Percentiles rank a stretch among this genome's conserved stretches.
phyloP scores from a whole-genome alignment of 2,797 vertebrate species.

The Sitta carolinensis region DNA sequence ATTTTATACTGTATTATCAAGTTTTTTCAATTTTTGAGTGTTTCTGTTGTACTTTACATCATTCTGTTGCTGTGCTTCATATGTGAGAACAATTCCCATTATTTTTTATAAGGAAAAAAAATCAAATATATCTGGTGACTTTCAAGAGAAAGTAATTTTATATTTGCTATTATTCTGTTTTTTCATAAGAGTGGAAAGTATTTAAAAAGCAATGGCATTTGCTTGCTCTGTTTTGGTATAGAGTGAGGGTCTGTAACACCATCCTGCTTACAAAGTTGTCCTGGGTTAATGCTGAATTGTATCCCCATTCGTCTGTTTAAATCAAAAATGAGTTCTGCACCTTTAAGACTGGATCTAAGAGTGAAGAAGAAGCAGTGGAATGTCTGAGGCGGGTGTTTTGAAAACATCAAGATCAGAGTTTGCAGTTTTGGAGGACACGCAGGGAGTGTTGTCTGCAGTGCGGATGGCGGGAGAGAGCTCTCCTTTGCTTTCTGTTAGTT shows the following conservation, averaged over 20 bases:
- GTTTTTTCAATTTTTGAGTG: rapidly evolving
- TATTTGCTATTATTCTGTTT: background rate
- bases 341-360: no score
- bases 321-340: no score
- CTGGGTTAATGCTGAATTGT: no score
- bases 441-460: no score
- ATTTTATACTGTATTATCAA: background rate
- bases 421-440: no score
- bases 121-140: background rate
- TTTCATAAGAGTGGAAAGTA: background rate
- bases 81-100: background rate
- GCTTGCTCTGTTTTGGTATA: background rate
- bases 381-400: no score
- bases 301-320: no score
- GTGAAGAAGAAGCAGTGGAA: no score
- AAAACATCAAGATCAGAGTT: no score
- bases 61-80: background rate
- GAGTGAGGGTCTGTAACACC: background rate
- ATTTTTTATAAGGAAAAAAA: background rate
- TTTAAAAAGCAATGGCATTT: background rate
- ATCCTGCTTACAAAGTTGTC: background rate
- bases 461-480: no score
- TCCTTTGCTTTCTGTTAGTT: no score
- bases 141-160: background rate
- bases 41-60: background rate